A percentile compares a stretch with the other conserved stretches of the same genome.
These are phyloP conservation scores for Eulemur coronatus DNA, from an alignment of 2,797 vertebrate species.

Conservation along the genomic window DNA sequence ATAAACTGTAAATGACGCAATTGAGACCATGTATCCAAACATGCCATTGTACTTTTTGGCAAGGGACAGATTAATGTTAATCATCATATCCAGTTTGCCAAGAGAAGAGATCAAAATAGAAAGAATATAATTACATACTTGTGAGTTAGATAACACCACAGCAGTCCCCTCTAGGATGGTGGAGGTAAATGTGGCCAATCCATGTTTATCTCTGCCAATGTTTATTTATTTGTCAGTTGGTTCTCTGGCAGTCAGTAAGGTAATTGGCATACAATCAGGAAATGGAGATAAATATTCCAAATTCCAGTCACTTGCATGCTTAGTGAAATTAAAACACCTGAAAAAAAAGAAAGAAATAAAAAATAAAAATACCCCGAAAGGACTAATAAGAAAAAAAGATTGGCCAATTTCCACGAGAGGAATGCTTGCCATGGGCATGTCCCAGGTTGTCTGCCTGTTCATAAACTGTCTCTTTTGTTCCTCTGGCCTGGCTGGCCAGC, in stretches of 20 bases:
- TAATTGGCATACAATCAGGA: constrained; percentile 32
- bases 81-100: constrained; percentile 17
- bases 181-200: neutral
- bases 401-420: neutral
- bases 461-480: neutral
- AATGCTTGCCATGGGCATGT: fast-evolving
- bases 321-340: constrained; percentile 21
- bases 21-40: neutral
- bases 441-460: neutral
- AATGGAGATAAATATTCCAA: constrained; percentile 32
- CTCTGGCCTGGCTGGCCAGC: too few species aligned
- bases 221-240: constrained; percentile 19
- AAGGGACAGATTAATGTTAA: neutral
- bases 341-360: neutral
- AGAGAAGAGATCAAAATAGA: constrained; percentile 17
- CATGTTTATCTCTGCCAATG: neutral
- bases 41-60: constrained; percentile 1
- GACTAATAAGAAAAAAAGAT: neutral
- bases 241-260: neutral
- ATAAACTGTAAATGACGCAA: neutral
- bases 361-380: neutral
- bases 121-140: neutral
- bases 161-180: neutral
- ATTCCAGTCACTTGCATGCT: neutral
- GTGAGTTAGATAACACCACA: neutral